Evolutionary conservation across 2,888 invertebrate genomes (phyloP).

Genomic region (Spilosoma lubricipeda): DNA sequence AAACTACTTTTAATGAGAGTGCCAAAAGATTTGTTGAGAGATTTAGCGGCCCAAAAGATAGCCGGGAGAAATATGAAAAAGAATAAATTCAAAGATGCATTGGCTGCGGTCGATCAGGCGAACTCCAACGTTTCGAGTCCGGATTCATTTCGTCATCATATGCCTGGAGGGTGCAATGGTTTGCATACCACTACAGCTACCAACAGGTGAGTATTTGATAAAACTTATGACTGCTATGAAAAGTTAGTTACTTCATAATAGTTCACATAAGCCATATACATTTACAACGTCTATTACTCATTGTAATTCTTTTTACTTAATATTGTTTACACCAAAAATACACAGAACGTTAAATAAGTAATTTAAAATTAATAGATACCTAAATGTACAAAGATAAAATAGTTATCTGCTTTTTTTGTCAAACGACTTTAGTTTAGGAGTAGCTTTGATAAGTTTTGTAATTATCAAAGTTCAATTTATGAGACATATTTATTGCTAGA

Average conservation of each 20-base stretch:
- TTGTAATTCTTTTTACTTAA: not conserved
- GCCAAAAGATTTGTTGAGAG: slow-evolving; percentile 93
- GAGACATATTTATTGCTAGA: not conserved
- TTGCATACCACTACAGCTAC: slow-evolving; percentile 92
- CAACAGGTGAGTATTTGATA: slow-evolving; percentile 86
- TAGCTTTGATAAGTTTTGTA: not conserved
- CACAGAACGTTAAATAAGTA: not conserved
- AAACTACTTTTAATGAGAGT: slow-evolving; percentile 95
- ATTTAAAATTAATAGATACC: not conserved
- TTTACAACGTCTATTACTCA: not conserved
- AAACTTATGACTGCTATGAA: not conserved
- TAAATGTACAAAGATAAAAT: not conserved
- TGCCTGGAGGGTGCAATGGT: slow-evolving; percentile 93
- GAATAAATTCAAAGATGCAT: slow-evolving; percentile 90
- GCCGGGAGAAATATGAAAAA: slow-evolving; percentile 88
- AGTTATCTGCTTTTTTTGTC: not conserved
- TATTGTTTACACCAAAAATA: not conserved
- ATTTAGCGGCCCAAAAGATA: slow-evolving; percentile 93
- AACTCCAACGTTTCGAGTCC: slow-evolving; percentile 92
- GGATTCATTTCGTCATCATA: slow-evolving; percentile 89
- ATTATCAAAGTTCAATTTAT: not conserved
- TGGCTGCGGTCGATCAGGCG: slow-evolving; percentile 90
- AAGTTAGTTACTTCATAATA: not conserved
- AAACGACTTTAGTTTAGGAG: not conserved
- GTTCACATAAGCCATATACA: not conserved